These are phyloP conservation scores for Chymomyza caudatula DNA, from an alignment of 2,888 invertebrate genomes.

Conservation along the genomic window DNA sequence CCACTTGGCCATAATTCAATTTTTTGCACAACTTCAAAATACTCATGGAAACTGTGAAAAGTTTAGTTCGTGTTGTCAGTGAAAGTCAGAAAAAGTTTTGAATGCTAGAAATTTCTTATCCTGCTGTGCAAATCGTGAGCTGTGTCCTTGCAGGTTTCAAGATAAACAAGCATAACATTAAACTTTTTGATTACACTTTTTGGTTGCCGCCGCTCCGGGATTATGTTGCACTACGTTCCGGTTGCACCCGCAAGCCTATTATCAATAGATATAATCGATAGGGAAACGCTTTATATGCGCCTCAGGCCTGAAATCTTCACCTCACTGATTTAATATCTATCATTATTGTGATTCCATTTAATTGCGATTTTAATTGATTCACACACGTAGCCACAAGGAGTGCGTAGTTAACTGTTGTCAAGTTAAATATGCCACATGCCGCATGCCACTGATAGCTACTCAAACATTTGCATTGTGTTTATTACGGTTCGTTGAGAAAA, in stretches of 20 bases:
- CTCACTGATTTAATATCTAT: background rate
- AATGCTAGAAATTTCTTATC: background rate
- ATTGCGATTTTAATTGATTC: background rate
- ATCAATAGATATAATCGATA: background rate
- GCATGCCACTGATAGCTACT: background rate
- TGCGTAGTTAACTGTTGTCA: background rate
- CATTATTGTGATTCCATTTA: background rate
- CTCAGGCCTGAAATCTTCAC: background rate
- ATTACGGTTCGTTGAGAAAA: background rate
- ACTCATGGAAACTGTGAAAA: background rate
- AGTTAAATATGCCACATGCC: background rate
- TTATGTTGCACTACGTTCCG: constrained; percentile 2
- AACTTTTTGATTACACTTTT: constrained; percentile 65
- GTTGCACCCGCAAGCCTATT: background rate
- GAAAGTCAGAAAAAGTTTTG: background rate
- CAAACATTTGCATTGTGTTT: background rate
- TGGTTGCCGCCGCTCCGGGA: background rate
- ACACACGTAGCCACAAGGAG: background rate
- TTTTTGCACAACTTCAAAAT: background rate
- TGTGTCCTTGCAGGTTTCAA: background rate
- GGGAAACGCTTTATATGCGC: background rate
- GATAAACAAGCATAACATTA: background rate
- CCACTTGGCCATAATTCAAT: background rate
- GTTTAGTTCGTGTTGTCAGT: constrained; percentile 33
- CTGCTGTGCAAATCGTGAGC: background rate